phyloP scores from a whole-genome alignment of 2,113 vertebrate genomes.

The Oryzias celebensis region DNA sequence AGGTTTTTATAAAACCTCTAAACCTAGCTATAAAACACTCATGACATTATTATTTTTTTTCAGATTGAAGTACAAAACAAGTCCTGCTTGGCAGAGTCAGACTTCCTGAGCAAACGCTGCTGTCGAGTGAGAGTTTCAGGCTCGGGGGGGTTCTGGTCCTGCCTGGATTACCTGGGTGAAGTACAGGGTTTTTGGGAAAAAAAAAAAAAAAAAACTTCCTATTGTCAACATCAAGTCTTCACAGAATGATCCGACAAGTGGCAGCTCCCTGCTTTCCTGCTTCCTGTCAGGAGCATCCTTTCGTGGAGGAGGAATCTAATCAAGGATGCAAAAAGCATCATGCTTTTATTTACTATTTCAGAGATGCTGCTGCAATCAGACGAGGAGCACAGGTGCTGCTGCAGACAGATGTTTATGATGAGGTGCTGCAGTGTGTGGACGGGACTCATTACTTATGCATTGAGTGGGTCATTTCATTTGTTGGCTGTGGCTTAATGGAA shows the following conservation, averaged over 20 bases:
- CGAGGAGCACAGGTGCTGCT: slow-evolving; percentile 32
- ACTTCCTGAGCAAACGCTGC: slow-evolving; percentile 3
- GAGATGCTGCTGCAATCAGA: slow-evolving; percentile 28
- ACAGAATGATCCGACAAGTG: slow-evolving; percentile 11
- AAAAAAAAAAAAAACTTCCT: neutral
- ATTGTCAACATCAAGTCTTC: slow-evolving; percentile 14
- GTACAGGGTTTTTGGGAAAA: neutral
- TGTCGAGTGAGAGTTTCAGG: slow-evolving; percentile 39
- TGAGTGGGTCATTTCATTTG: slow-evolving; percentile 40
- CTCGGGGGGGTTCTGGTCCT: slow-evolving; percentile 24
- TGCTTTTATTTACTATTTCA: slow-evolving; percentile 9
- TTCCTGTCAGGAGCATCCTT: slow-evolving; percentile 1
- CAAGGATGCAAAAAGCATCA: neutral
- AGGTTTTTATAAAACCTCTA: too few relatives aligned
- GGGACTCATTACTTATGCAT: slow-evolving; percentile 43
- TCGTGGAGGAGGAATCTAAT: slow-evolving; percentile 9
- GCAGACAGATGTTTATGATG: slow-evolving; percentile 39
- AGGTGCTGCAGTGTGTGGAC: slow-evolving; percentile 21
- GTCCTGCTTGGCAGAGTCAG: too few relatives aligned
- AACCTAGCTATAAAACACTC: too few relatives aligned
- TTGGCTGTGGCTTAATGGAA: slow-evolving; percentile 23
- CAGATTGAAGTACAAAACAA: too few relatives aligned
- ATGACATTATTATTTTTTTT: too few relatives aligned
- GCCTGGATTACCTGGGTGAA: slow-evolving; percentile 7
- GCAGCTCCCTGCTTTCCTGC: slow-evolving; percentile 19